Conservation (phyloP, 2,113 vertebrate species). For the Uria aalge region DNA sequence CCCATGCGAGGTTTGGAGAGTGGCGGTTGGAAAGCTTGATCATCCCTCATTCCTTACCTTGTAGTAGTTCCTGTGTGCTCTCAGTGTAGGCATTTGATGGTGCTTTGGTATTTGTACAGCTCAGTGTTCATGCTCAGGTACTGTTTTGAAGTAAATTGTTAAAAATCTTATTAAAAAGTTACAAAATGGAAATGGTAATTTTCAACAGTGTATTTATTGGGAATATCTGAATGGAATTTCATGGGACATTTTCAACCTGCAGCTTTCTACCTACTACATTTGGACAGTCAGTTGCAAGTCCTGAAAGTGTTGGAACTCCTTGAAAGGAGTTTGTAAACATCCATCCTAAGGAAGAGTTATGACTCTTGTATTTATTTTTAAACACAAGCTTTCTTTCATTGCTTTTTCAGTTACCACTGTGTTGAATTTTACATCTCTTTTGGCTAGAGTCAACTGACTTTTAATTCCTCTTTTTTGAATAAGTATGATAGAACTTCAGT, state of each 20-base stretch:
- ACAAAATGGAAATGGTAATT: background rate
- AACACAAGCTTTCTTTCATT: background rate
- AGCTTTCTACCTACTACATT: background rate
- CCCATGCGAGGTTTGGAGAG: background rate
- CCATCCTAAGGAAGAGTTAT: background rate
- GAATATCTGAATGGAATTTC: background rate
- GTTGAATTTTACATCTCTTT: background rate
- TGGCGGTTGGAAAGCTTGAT: background rate
- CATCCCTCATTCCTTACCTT: background rate
- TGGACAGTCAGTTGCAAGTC: background rate
- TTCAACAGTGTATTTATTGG: background rate
- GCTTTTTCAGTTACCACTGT: background rate
- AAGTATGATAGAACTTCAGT: background rate
- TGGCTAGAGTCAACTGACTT: background rate
- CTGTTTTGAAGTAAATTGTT: background rate
- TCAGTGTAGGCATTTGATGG: background rate
- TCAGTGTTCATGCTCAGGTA: background rate
- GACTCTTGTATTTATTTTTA: background rate
- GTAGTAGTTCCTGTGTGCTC: background rate
- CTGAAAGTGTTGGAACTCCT: background rate
- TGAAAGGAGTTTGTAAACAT: background rate
- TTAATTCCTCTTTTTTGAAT: background rate
- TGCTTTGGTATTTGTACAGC: background rate
- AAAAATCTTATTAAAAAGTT: background rate
- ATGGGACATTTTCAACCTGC: background rate